Percentiles rank a stretch among this genome's conserved stretches.
Conservation (phyloP, 2,797 vertebrate species). For the Manis crassicaudata region DNA sequence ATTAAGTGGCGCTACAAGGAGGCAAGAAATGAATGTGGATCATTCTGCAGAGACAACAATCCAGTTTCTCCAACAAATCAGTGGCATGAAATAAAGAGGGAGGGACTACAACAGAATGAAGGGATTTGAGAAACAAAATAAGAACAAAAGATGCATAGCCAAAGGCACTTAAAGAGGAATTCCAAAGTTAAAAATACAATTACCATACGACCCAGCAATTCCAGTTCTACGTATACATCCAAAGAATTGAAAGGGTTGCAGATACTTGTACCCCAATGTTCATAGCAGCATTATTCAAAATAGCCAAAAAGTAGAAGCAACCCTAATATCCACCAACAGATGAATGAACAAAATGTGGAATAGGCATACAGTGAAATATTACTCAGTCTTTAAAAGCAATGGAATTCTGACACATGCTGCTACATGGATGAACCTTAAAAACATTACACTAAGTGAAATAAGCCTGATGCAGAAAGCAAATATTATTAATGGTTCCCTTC, state of each 20-base stretch:
- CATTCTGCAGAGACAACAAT: conserved; percentile 18
- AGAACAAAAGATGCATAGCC: not conserved
- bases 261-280: not conserved
- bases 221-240: not conserved
- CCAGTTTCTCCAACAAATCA: not conserved
- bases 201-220: not conserved
- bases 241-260: conserved; percentile 3
- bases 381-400: not conserved
- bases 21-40: not conserved
- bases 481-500: not conserved
- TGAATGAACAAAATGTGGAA: not conserved
- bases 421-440: not conserved
- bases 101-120: not conserved
- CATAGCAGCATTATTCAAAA: not conserved
- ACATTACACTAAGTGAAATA: not conserved
- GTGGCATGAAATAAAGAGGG: not conserved
- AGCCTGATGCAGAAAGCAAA: not conserved
- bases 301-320: conserved; percentile 1
- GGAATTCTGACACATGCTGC: not conserved
- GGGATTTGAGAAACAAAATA: not conserved
- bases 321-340: not conserved
- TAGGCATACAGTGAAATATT: not conserved
- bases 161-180: not conserved
- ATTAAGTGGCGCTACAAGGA: not conserved
- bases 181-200: not conserved